A percentile compares a stretch with the other conserved stretches of the same genome.
Conservation (phyloP, 2,888 invertebrate genomes). For the Anoplius nigerrimus region DNA sequence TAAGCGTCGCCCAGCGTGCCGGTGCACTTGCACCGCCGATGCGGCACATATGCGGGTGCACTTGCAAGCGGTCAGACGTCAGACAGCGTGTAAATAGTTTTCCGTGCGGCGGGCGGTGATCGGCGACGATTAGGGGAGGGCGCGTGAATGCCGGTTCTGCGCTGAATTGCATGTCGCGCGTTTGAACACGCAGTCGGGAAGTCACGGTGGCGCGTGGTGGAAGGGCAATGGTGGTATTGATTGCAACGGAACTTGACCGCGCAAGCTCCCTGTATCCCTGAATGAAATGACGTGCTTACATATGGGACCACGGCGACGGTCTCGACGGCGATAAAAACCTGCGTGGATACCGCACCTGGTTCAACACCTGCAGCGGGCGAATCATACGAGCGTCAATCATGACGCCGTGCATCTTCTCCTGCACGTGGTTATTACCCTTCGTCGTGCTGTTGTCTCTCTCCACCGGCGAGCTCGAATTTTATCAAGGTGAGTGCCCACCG, state of each 20-base stretch:
- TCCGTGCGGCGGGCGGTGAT: too few relatives aligned
- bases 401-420: slow-evolving; percentile 47
- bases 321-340: slow-evolving; percentile 48
- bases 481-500: slow-evolving; percentile 62
- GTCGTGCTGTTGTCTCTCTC: slow-evolving; percentile 58
- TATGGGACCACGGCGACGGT: slow-evolving; percentile 58
- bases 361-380: slow-evolving; percentile 36
- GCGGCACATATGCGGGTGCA: too few relatives aligned
- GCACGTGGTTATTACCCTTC: slow-evolving; percentile 52
- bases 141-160: too few relatives aligned
- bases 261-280: slow-evolving; percentile 64
- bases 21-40: too few relatives aligned
- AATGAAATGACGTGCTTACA: slow-evolving; percentile 70
- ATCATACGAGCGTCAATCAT: slow-evolving; percentile 27
- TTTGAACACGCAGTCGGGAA: too few relatives aligned
- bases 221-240: slow-evolving; percentile 56
- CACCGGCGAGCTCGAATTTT: slow-evolving; percentile 65
- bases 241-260: slow-evolving; percentile 60
- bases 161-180: too few relatives aligned
- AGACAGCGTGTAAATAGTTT: too few relatives aligned
- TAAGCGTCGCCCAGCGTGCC: too few relatives aligned
- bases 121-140: too few relatives aligned
- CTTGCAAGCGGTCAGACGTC: too few relatives aligned
- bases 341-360: slow-evolving; percentile 43
- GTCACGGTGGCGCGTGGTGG: slow-evolving; percentile 5